Evolutionary conservation across 1,140 invertebrate genomes (phyloP), one percentile per base, ranked within the genome.

Genomic region (Magallana ariakensis): DNA sequence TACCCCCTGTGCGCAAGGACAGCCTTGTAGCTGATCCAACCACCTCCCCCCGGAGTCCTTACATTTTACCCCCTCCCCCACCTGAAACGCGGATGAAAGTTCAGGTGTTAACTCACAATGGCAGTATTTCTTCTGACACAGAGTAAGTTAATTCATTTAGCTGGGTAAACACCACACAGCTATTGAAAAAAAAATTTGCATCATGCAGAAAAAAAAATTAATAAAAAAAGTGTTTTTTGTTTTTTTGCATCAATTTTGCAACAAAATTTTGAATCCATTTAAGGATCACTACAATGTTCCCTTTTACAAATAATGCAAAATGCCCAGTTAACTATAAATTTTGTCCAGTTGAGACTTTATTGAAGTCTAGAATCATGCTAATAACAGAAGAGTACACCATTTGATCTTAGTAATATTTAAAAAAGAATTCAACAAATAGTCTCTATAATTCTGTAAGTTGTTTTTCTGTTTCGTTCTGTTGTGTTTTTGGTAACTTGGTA

Each of bases 21-120:
- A 92, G 90, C 90, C 88, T 93, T 54, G 81, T 90, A 85, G 91
- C 91, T 89, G 91, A 92, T 86, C 90, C 90, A 26, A 81, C 85
- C 56, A 85, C 54, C 80, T 87, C 82, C 60, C 89, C 82, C 60
- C 89, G 87, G 88, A 91, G 84, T 85, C 88, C 84, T 82, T 84
- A 89, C 53, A 83, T 58, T 56, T 70, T 46, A 53, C 84, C 26
- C 57, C 75, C 60, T 83, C 87, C 87, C 83, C 85, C 87, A 22
- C 84, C 88, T 80, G 85, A 88, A 87, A 22, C 84, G 26, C 87
- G 89, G 9, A 88, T 90, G 82, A 92, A 89, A 84, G 92, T 93
- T 15, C 92, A 93, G 89, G 92, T 93, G 22, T 89, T 93, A 75
- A 93, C 93, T 83, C 93, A 94, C 88, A 93, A 93, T 86, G 93